Evolutionary conservation across 1,140 invertebrate genomes (phyloP), one percentile per base, ranked within the genome.

Genomic region (Pseudoatta argentina): DNA sequence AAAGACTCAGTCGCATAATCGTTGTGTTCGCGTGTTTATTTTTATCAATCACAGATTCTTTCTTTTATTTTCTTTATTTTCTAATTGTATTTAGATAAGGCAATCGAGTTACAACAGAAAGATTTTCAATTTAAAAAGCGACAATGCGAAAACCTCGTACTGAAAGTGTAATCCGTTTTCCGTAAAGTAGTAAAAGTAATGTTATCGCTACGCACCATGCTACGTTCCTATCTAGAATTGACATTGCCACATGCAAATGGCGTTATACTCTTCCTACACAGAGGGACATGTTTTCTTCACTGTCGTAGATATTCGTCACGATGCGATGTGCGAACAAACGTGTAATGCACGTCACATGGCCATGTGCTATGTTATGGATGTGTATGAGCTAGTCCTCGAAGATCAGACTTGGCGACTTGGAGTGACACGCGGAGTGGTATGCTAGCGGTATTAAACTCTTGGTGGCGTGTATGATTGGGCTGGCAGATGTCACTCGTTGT

Each of bases 401-500:
- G 83, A 76, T 44, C 76, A 86, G 53, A 69, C 71, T 8, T 44
- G 57, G 53, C 78, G 88, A 89, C 66, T 44, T 12, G 39, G 39
- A 75, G 77, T 85, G 88, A 71, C 77, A 87, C 77, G 85, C 66
- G 44, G 87, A 89, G 85, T 82, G 77, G 71, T 78, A 89, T 83
- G 85, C 72, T 48, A 39, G 72, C 72, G 86, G 88, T 89, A 90
- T 90, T 90, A 90, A 89, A 81, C 87, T 88, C 88, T 86, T 69
- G 66, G 89, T 86, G 69, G 88, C 86, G 88, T 92, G 89, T 94
- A 93, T 93, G 91, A 94, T 94, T 94, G 94, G 91, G 85, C 89
- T 86, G 83, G 91, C 92, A 93, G 92, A 94, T 95, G 94, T 95
- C 94, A 95, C 93, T 95, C 92, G 92, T 95, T 95, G 94, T 94